A percentile compares a stretch with the other conserved stretches of the same genome.
Evolutionary conservation across 2,888 invertebrate genomes (phyloP).

Genomic region (Nemapogon koenigi): DNA sequence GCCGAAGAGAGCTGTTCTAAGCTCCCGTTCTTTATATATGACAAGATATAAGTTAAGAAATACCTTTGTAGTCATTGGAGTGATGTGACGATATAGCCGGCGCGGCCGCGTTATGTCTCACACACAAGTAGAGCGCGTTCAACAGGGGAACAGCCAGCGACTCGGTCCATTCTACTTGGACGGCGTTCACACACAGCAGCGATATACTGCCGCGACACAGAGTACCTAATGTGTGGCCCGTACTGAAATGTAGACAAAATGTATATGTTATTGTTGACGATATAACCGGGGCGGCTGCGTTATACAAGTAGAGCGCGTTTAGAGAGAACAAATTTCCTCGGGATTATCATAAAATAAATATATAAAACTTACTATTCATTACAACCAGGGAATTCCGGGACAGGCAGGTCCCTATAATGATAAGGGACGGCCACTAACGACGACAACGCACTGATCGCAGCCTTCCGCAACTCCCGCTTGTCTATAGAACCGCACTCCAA

Average conservation of each 20-base stretch:
- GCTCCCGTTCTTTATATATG: too few species aligned
- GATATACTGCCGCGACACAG: conserved; percentile 38
- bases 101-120: conserved; percentile 38
- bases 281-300: too few species aligned
- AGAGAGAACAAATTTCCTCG: too few species aligned
- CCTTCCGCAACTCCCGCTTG: conserved; percentile 82
- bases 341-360: neutral
- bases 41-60: conserved; percentile 9
- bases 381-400: conserved; percentile 72
- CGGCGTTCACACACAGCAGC: conserved; percentile 47
- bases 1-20: too few species aligned
- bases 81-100: conserved; percentile 10
- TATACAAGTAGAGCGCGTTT: too few species aligned
- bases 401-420: conserved; percentile 82
- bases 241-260: conserved; percentile 22
- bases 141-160: conserved; percentile 49
- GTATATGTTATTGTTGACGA: neutral
- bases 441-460: conserved; percentile 89
- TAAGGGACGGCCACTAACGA: conserved; percentile 93
- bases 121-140: conserved; percentile 49
- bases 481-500: conserved; percentile 73
- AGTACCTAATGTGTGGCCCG: conserved; percentile 46
- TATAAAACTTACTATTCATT: conserved; percentile 41
- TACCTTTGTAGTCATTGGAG: conserved; percentile 33
- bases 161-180: conserved; percentile 45